These are phyloP conservation scores for Perccottus glenii DNA, from an alignment of 2,113 vertebrate species.

Conservation along the genomic window DNA sequence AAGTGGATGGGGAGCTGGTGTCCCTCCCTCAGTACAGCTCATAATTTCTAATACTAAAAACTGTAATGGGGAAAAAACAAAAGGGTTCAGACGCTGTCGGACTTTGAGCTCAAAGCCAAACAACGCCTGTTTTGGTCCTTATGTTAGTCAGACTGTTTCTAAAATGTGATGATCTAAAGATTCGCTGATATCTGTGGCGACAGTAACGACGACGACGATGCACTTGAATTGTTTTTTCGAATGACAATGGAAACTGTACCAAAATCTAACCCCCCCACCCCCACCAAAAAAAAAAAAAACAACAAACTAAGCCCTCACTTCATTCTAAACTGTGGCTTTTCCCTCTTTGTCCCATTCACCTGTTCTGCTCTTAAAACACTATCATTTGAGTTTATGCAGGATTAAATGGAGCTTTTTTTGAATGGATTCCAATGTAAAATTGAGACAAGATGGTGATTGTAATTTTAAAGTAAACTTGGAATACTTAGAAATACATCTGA, in stretches of 20 bases:
- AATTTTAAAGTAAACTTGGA: too few species aligned
- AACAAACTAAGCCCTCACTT: not conserved
- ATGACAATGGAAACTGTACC: slow-evolving; percentile 66
- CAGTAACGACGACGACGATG: slow-evolving; percentile 61
- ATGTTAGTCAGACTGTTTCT: slow-evolving; percentile 72
- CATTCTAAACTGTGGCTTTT: not conserved
- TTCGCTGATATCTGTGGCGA: slow-evolving; percentile 54
- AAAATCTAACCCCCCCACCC: slow-evolving; percentile 45
- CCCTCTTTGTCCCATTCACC: slow-evolving; percentile 23
- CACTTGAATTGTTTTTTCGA: slow-evolving; percentile 79
- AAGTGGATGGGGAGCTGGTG: slow-evolving; percentile 92
- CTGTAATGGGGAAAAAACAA: slow-evolving; percentile 3
- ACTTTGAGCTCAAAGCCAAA: slow-evolving; percentile 43
- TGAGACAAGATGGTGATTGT: too few species aligned
- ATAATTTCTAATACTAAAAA: not conserved
- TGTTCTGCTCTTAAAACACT: slow-evolving; percentile 32
- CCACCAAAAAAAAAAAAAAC: not conserved
- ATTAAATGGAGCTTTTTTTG: not conserved
- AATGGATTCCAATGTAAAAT: slow-evolving; percentile 6
- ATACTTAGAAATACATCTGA: too few species aligned
- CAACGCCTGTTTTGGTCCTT: slow-evolving; percentile 12
- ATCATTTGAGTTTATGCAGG: not conserved
- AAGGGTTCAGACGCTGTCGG: slow-evolving; percentile 34
- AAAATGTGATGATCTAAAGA: slow-evolving; percentile 79
- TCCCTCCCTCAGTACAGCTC: slow-evolving; percentile 89